phyloP scores from a whole-genome alignment of 2,888 invertebrate genomes.

The Gymnosoma rotundatum region DNA sequence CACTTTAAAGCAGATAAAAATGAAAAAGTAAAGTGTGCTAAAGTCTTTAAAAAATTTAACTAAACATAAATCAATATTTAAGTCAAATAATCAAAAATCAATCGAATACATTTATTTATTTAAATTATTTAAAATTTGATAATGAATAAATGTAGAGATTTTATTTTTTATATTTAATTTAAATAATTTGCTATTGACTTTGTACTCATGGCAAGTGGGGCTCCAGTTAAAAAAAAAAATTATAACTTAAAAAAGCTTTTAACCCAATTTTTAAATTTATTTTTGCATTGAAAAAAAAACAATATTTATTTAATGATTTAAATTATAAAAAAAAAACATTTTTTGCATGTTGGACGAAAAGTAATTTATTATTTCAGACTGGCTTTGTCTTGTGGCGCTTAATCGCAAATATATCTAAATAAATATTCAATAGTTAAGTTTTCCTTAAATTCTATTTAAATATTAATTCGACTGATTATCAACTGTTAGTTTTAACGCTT shows the following conservation, averaged over 20 bases:
- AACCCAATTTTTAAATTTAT: slow-evolving; percentile 58
- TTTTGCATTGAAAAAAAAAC: slow-evolving; percentile 47
- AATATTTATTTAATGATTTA: slow-evolving; percentile 24
- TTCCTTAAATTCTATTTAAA: slow-evolving; percentile 20
- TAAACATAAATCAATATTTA: neutral
- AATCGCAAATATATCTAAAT: neutral
- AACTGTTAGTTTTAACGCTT: slow-evolving; percentile 33
- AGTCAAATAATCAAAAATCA: neutral
- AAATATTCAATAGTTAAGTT: neutral
- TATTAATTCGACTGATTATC: slow-evolving; percentile 47
- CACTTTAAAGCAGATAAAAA: slow-evolving; percentile 14
- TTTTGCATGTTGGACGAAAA: slow-evolving; percentile 5
- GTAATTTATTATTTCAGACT: slow-evolving; percentile 46
- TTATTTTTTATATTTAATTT: slow-evolving; percentile 7
- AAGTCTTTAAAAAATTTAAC: neutral
- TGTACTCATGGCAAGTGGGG: neutral
- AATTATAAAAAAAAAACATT: neutral
- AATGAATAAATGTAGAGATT: slow-evolving; percentile 1
- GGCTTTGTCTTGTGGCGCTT: slow-evolving; percentile 39
- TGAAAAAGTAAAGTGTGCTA: neutral
- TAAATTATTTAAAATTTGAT: slow-evolving; percentile 15
- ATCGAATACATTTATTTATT: neutral
- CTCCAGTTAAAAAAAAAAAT: neutral
- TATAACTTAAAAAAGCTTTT: slow-evolving; percentile 64
- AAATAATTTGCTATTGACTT: slow-evolving; percentile 26